Conservation (phyloP, 2,113 vertebrate genomes). For the Oenanthe oenanthe region DNA sequence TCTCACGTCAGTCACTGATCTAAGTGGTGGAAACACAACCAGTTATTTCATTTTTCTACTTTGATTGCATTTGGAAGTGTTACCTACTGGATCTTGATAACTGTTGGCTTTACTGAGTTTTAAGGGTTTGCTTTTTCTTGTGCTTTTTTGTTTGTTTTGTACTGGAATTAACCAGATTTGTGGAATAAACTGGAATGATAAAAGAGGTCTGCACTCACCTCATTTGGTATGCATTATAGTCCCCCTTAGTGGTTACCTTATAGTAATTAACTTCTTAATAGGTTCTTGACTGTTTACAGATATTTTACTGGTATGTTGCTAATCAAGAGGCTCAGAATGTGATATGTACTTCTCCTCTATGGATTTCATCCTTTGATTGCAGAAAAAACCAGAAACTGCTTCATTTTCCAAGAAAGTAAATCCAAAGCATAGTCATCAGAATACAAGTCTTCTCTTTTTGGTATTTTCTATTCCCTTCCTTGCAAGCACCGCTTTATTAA, state of each 20-base stretch:
- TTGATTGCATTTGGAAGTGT: not conserved
- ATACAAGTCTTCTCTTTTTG: not conserved
- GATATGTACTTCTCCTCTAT: not conserved
- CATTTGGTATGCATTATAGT: not conserved
- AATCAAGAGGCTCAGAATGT: not conserved
- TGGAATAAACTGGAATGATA: accelerated
- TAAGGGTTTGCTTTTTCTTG: not conserved
- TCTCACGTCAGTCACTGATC: not conserved
- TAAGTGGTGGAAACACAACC: not conserved
- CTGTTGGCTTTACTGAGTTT: not conserved
- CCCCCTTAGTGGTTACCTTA: not conserved
- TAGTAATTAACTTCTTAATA: not conserved
- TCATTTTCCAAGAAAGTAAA: not conserved
- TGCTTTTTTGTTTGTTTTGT: not conserved
- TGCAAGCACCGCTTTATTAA: not conserved
- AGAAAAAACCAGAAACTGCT: not conserved
- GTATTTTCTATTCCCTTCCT: not conserved
- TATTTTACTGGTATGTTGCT: not conserved
- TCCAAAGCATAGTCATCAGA: not conserved
- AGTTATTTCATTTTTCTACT: not conserved
- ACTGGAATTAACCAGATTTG: not conserved
- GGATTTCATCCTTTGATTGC: not conserved
- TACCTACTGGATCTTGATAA: not conserved
- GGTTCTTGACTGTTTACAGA: not conserved
- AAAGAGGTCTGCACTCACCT: not conserved